Percentiles rank a stretch among this genome's conserved stretches.
phyloP scores from a whole-genome alignment of 2,888 invertebrate species.

The Diachrysia chrysitis region DNA sequence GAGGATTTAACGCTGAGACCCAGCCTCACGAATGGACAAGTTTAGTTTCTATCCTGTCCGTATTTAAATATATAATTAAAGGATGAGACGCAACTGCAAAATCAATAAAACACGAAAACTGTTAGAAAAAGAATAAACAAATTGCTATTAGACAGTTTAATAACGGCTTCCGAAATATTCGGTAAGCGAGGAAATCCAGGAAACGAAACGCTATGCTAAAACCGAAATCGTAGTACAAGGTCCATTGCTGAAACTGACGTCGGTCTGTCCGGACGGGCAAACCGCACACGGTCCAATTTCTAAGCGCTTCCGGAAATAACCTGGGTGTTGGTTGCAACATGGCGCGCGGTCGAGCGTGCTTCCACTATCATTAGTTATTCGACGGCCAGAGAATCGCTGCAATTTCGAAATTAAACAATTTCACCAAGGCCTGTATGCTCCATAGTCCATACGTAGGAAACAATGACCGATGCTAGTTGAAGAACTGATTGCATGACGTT shows the following conservation, averaged over 20 bases:
- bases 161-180: slow-evolving; percentile 28
- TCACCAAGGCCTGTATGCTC: slow-evolving; percentile 65
- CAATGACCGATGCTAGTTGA: slow-evolving; percentile 43
- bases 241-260: slow-evolving; percentile 56
- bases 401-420: slow-evolving; percentile 70
- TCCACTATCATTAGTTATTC: slow-evolving; percentile 76
- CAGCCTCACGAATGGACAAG: slow-evolving; percentile 30
- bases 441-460: slow-evolving; percentile 31
- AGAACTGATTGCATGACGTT: slow-evolving; percentile 43
- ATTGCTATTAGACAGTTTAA: slow-evolving; percentile 38
- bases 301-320: slow-evolving; percentile 77
- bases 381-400: slow-evolving; percentile 62
- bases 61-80: slow-evolving; percentile 40
- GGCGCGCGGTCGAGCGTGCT: slow-evolving; percentile 76
- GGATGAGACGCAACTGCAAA: slow-evolving; percentile 10
- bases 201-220: slow-evolving; percentile 50
- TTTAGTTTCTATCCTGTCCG: slow-evolving; percentile 31
- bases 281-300: slow-evolving; percentile 68
- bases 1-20: slow-evolving; percentile 23
- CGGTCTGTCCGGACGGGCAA: slow-evolving; percentile 48
- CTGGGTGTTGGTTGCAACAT: slow-evolving; percentile 69
- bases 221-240: slow-evolving; percentile 57
- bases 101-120: slow-evolving; percentile 10
- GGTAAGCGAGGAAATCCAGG: slow-evolving; percentile 36
- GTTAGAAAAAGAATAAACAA: slow-evolving; percentile 23